Evolutionary conservation across 1,140 invertebrate species (phyloP).

Genomic region (Caenorhabditis inopinata): DNA sequence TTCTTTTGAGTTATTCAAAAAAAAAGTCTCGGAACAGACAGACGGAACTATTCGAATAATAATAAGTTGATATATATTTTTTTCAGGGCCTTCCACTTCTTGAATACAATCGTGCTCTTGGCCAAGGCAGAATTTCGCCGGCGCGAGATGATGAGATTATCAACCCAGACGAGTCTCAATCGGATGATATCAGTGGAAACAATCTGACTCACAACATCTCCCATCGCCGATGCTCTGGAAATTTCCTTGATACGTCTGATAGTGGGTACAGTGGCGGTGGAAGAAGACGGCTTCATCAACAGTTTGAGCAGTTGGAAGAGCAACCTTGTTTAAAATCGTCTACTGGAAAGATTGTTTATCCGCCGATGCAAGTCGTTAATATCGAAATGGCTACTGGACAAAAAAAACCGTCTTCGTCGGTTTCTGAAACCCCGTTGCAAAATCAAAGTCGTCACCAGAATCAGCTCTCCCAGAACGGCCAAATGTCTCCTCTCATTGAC

Average conservation of each 20-base stretch:
- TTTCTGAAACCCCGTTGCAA: background rate
- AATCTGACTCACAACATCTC: background rate
- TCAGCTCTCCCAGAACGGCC: background rate
- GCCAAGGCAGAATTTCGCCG: constrained; percentile 38
- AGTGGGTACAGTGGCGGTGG: background rate
- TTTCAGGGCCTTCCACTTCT: constrained; percentile 39
- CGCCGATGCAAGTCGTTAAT: constrained; percentile 39
- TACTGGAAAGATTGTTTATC: constrained; percentile 3
- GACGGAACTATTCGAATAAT: no score
- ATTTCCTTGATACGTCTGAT: background rate
- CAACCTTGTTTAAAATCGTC: background rate
- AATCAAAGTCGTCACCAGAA: background rate
- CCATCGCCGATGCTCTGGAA: background rate
- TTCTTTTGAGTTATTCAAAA: no score
- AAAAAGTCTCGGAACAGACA: no score
- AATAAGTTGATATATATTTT: background rate
- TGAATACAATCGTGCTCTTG: constrained; percentile 30
- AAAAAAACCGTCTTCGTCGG: background rate
- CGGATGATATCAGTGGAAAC: background rate
- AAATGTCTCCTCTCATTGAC: background rate
- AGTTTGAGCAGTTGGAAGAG: constrained; percentile 1
- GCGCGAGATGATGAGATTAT: constrained; percentile 42
- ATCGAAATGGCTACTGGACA: constrained; percentile 24
- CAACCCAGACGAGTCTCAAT: constrained; percentile 28
- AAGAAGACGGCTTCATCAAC: background rate